A percentile compares a stretch with the other conserved stretches of the same genome.
These are phyloP conservation scores for Chironomus striatipennis DNA, from an alignment of 1,140 invertebrate genomes.

Conservation along the genomic window DNA sequence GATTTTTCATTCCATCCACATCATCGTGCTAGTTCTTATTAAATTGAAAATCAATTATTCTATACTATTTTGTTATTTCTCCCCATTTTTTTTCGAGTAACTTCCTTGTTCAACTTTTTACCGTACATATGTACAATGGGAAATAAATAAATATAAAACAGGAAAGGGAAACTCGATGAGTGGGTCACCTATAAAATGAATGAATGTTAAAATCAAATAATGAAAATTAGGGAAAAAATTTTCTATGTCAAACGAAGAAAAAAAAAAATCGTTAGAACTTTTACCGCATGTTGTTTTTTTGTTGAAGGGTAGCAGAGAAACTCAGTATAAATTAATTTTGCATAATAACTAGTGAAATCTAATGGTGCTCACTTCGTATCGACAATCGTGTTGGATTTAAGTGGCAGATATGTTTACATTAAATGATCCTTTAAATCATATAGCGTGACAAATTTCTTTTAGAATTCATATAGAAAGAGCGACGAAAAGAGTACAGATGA, in stretches of 20 bases:
- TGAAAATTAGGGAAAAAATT: neutral
- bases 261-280: no score
- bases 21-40: neutral
- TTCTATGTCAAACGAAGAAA: no score
- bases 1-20: neutral
- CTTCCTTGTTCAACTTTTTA: no score
- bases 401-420: neutral
- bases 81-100: no score
- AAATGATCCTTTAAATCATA: neutral
- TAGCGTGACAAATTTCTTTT: neutral
- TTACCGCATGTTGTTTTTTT: no score
- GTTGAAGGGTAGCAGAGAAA: neutral
- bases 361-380: no score
- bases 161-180: neutral
- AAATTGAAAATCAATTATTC: conserved; percentile 1
- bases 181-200: conserved; percentile 11
- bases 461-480: no score
- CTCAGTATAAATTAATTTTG: neutral
- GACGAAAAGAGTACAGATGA: neutral
- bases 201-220: neutral
- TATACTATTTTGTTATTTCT: neutral
- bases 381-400: no score
- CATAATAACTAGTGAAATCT: neutral
- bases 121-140: no score
- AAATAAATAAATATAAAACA: no score